Evolutionary conservation across 2,797 vertebrate species (phyloP).

Genomic region (Crocodylus rhombifer): DNA sequence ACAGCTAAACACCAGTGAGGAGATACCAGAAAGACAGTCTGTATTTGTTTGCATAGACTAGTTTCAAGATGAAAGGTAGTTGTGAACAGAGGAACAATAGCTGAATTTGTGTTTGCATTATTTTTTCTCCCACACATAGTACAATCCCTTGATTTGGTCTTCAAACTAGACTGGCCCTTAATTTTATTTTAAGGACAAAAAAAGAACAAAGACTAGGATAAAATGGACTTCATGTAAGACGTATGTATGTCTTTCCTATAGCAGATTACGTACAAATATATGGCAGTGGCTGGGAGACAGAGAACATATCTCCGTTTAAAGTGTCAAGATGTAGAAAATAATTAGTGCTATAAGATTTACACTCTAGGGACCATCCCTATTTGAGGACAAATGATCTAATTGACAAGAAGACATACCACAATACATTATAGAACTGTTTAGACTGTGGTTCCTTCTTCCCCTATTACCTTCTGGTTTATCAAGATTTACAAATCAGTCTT

Average conservation of each 20-base stretch:
- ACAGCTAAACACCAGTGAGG: neutral
- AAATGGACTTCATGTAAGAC: neutral
- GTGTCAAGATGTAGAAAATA: neutral
- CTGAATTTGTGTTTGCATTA: neutral
- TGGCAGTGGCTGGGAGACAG: too few species aligned
- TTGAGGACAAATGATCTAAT: neutral
- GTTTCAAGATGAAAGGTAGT: neutral
- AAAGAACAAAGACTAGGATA: neutral
- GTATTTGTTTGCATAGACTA: neutral
- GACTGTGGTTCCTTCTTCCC: neutral
- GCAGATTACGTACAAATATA: neutral
- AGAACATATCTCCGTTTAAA: neutral
- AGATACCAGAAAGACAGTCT: neutral
- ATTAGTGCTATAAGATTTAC: neutral
- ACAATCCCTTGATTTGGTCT: neutral
- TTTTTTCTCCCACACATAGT: neutral
- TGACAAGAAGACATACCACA: neutral
- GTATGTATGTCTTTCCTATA: neutral
- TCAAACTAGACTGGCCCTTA: too few species aligned
- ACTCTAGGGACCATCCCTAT: neutral
- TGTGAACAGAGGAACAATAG: neutral
- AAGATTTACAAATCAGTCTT: neutral
- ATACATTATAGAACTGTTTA: neutral
- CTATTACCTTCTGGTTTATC: neutral
- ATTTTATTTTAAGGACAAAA: neutral